A percentile compares a stretch with the other conserved stretches of the same genome.
Evolutionary conservation across 2,113 vertebrate genomes (phyloP).

Genomic region (Falco punctatus): DNA sequence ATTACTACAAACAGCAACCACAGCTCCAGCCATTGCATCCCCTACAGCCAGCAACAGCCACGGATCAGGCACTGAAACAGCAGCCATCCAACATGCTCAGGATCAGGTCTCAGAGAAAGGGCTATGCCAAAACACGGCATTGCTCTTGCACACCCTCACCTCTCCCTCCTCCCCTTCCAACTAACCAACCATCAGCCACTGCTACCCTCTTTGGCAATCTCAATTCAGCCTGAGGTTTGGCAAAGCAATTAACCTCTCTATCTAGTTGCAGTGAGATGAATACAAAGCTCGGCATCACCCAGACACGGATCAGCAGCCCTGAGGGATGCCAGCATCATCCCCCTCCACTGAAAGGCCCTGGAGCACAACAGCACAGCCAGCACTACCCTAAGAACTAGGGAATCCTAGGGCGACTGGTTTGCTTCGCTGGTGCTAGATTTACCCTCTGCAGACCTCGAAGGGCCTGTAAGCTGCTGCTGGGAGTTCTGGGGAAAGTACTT

Average conservation of each 20-base stretch:
- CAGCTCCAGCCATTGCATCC: neutral
- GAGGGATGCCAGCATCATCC: neutral
- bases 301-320: neutral
- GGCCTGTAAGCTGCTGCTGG: neutral
- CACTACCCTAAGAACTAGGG: neutral
- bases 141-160: neutral
- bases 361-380: neutral
- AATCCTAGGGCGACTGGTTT: neutral
- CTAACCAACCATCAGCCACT: neutral
- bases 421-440: neutral
- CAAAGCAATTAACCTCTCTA: neutral
- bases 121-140: neutral
- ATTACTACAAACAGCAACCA: neutral
- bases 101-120: neutral
- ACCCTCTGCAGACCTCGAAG: neutral
- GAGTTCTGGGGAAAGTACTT: neutral
- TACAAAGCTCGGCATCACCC: neutral
- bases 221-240: neutral
- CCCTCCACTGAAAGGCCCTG: neutral
- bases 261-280: neutral
- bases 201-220: neutral
- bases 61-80: neutral
- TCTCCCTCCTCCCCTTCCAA: neutral
- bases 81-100: neutral
- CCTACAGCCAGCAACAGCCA: neutral